Base-by-base conservation (phyloP, 2,797 vertebrate genomes). In the Anas bahamensis region DNA sequence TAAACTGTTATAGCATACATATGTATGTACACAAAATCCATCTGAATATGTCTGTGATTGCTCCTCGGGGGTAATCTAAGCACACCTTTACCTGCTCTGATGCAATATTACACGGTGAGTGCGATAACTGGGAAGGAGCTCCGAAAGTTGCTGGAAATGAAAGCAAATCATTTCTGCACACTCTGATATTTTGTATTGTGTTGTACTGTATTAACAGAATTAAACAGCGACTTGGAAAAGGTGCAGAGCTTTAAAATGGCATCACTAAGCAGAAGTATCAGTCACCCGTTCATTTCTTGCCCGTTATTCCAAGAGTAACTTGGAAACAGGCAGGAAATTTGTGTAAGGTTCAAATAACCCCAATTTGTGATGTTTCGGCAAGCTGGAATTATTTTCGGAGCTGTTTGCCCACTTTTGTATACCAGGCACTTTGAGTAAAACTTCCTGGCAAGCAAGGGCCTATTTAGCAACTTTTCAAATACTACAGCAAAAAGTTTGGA, bases 401-500 rank as follows among this genome's bases (percentile, higher is more conserved):
- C 95, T 96, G 96, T 96, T 97, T 97, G 96, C 96, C 97, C 95
- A 86, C 95, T 98, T 92, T 89, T 93, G 92, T 96, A 95, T 96
- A 95, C 96, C 41, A 97, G 95, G 93, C 96, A 93, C 96, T 98
- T 96, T 93, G 95, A 97, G 95, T 97, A 97, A 97, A 98, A 97
- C 94, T 94, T 96, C 93, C 96, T 98, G 98, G 98, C 97, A 97
- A 96, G 90, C 88, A 94, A 95, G 48, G 95, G 94, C 87, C 86
- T 97, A 96, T 98, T 98, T 96, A 97, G 95, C 97, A 98, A 98
- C 96, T 98, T 97, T 97, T 97, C 96, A 97, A 97, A 97, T 95
- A 97, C 92, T 96, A 97, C 11, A 13, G 97, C 89, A 95, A 98
- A 97, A 97, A 98, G 95, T 97, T 97, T 95, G 96, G 90, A 94